Percentiles rank a stretch among this genome's conserved stretches.
These are phyloP conservation scores for Canis aureus DNA, from an alignment of 2,113 vertebrate genomes.

Conservation along the genomic window DNA sequence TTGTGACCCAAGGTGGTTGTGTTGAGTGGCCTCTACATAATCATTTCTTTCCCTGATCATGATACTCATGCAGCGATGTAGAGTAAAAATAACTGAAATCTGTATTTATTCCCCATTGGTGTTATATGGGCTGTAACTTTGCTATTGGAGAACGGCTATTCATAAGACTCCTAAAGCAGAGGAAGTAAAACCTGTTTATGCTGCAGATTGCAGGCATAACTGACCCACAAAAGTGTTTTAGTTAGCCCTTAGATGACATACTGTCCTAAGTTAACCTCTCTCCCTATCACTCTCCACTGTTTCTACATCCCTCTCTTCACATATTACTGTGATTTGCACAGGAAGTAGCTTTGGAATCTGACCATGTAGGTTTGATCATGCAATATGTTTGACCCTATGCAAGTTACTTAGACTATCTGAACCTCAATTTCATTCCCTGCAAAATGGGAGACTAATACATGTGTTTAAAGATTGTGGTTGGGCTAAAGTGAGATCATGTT, in stretches of 20 bases:
- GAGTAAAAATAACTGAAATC: background rate
- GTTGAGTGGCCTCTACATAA: background rate
- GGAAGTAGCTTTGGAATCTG: background rate
- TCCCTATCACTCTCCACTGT: background rate
- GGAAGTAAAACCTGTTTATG: no score
- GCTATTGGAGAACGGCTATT: background rate
- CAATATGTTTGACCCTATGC: background rate
- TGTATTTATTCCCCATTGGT: accelerated
- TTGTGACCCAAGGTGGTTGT: background rate
- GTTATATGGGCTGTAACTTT: background rate
- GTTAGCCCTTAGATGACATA: background rate
- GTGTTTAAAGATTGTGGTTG: background rate
- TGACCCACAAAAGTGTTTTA: background rate
- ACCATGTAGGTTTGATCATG: background rate
- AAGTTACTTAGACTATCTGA: background rate
- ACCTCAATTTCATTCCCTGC: conserved; percentile 2
- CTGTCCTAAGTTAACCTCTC: background rate
- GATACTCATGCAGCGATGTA: background rate
- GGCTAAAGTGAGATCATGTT: background rate
- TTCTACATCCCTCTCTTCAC: background rate
- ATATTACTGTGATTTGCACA: background rate
- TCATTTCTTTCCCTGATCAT: background rate
- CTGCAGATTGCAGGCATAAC: background rate
- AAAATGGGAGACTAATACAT: background rate
- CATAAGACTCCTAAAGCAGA: background rate